phyloP scores from a whole-genome alignment of 2,888 invertebrate genomes.

The Zygothrica quintamaculata region DNA sequence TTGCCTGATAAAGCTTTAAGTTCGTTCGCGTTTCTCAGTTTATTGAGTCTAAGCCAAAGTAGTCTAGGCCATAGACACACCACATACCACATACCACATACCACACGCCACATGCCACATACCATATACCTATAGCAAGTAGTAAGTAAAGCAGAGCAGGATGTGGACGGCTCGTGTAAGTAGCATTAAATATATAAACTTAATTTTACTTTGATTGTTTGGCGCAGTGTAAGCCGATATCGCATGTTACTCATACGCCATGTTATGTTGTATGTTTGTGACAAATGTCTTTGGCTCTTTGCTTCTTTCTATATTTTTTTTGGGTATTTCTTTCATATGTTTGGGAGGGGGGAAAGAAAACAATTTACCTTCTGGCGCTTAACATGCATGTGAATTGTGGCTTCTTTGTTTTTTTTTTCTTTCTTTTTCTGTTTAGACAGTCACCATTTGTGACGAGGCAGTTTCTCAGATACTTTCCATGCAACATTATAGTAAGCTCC shows the following conservation, averaged over 20 bases:
- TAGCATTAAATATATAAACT: constrained; percentile 79
- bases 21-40: constrained; percentile 59
- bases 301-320: no score
- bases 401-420: constrained; percentile 40
- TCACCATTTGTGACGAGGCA: constrained; percentile 58
- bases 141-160: constrained; percentile 9
- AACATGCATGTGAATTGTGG: constrained; percentile 58
- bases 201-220: constrained; percentile 79
- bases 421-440: constrained; percentile 45
- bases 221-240: constrained; percentile 81
- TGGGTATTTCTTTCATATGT: no score
- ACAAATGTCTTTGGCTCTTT: constrained; percentile 71
- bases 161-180: constrained; percentile 35
- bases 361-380: constrained; percentile 48
- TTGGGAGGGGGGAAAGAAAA: constrained; percentile 43
- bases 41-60: constrained; percentile 21
- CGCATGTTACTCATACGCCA: constrained; percentile 79
- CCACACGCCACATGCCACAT: constrained; percentile 23
- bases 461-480: constrained; percentile 50
- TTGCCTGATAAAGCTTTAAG: constrained; percentile 61
- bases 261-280: constrained; percentile 63
- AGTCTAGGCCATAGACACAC: constrained; percentile 17
- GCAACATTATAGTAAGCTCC: constrained; percentile 51
- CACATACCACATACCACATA: constrained; percentile 25
- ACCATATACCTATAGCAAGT: no score